These are phyloP conservation scores for Mungos mungo DNA, from an alignment of 2,113 vertebrate genomes.

Conservation along the genomic window DNA sequence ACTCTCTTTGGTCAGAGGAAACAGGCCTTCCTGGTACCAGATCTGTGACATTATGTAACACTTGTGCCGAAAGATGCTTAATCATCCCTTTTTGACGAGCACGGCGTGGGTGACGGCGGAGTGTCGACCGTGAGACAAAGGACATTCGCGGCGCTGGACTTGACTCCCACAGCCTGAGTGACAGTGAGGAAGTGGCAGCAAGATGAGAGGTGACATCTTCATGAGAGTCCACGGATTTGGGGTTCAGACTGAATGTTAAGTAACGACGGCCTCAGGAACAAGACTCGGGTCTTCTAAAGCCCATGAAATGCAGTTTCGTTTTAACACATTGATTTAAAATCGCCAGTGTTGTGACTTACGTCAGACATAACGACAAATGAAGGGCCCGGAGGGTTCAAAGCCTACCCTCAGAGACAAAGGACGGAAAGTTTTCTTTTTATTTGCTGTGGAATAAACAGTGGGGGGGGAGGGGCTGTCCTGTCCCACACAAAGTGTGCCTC, in stretches of 20 bases:
- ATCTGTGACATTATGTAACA: slow-evolving; percentile 81
- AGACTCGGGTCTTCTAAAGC: background rate
- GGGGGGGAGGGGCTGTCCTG: background rate
- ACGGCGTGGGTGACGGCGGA: slow-evolving; percentile 77
- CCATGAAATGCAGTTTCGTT: background rate
- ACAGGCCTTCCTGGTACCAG: slow-evolving; percentile 78
- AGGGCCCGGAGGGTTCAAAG: background rate
- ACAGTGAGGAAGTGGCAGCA: slow-evolving; percentile 40
- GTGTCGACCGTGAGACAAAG: slow-evolving; percentile 73
- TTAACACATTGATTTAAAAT: slow-evolving; percentile 26
- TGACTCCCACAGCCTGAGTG: slow-evolving; percentile 54
- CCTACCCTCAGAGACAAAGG: no score
- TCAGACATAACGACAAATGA: background rate
- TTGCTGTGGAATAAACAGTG: background rate
- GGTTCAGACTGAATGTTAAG: slow-evolving; percentile 6
- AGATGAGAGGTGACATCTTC: background rate
- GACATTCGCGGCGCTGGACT: background rate
- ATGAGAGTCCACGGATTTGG: background rate
- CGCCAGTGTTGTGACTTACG: background rate
- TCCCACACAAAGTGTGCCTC: accelerated
- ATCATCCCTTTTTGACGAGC: slow-evolving; percentile 76
- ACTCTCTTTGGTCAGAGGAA: slow-evolving; percentile 85
- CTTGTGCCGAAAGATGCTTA: slow-evolving; percentile 83
- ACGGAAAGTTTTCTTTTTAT: background rate
- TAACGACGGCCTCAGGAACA: background rate